phyloP scores from a whole-genome alignment of 2,113 vertebrate species.

The Thamnophis sirtalis region DNA sequence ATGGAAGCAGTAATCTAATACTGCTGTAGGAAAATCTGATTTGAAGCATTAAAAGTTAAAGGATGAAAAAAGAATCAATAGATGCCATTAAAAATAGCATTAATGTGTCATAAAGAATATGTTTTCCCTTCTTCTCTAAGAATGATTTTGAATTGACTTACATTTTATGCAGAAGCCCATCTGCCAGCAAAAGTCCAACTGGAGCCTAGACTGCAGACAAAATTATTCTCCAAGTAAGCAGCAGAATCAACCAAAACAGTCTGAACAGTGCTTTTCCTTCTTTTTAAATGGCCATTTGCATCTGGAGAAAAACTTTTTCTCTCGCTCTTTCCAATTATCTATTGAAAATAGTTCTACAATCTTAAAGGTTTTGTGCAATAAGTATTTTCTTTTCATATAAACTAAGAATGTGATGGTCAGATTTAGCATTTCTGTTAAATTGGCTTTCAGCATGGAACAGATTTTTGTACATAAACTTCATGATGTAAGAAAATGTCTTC shows the following conservation, averaged over 20 bases:
- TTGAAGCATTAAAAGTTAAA: not conserved
- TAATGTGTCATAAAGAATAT: not conserved
- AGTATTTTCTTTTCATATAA: not conserved
- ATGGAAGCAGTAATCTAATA: not conserved
- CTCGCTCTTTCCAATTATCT: not conserved
- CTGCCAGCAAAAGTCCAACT: not conserved
- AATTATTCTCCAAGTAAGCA: not conserved
- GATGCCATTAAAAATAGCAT: not conserved
- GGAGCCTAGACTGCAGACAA: not conserved
- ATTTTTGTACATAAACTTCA: not conserved
- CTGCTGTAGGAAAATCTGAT: not conserved
- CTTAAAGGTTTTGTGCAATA: not conserved
- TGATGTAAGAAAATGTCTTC: not conserved
- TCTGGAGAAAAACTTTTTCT: not conserved
- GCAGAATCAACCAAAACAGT: not conserved
- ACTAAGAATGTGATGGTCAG: not conserved
- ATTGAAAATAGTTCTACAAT: not conserved
- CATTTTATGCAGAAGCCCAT: not conserved
- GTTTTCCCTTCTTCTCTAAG: not conserved
- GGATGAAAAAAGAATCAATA: not conserved
- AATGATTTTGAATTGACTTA: not conserved
- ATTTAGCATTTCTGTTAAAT: not conserved
- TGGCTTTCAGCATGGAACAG: not conserved
- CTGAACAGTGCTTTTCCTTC: not conserved
- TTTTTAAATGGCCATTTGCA: not conserved